A percentile compares a stretch with the other conserved stretches of the same genome.
phyloP scores from a whole-genome alignment of 2,888 invertebrate species.

The Eupithecia subfuscata region DNA sequence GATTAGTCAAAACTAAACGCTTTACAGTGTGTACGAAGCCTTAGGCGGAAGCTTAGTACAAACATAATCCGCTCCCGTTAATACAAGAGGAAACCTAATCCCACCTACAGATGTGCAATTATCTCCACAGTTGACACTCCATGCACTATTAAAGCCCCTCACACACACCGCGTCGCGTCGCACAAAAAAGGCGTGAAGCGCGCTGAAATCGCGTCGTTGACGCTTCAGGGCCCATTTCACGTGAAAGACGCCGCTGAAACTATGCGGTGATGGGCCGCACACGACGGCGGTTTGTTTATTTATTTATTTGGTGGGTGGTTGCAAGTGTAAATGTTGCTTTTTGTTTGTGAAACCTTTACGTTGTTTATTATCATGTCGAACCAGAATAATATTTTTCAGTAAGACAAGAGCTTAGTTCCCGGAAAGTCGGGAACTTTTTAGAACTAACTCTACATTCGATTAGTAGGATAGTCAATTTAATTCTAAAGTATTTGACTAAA shows the following conservation, averaged over 20 bases:
- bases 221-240: constrained; percentile 78
- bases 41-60: not conserved
- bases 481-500: not conserved
- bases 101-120: constrained; percentile 58
- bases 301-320: constrained; percentile 37
- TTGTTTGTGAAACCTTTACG: not conserved
- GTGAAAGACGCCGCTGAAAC: constrained; percentile 70
- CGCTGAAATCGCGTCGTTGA: constrained; percentile 71
- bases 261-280: constrained; percentile 75
- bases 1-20: too few species aligned
- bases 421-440: too few species aligned
- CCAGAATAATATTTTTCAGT: not conserved
- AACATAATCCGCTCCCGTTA: not conserved
- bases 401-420: too few species aligned
- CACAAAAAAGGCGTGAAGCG: constrained; percentile 78
- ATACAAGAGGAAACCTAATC: constrained; percentile 8
- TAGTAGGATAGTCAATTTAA: not conserved
- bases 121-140: constrained; percentile 72
- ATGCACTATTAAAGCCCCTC: constrained; percentile 70
- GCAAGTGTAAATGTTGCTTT: constrained; percentile 3
- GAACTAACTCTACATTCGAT: too few species aligned
- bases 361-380: not conserved
- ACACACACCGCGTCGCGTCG: constrained; percentile 53
- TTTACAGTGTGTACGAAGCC: not conserved
- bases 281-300: constrained; percentile 58